A percentile compares a stretch with the other conserved stretches of the same genome.
Evolutionary conservation across 2,113 vertebrate genomes (phyloP).

Genomic region (Phycodurus eques): DNA sequence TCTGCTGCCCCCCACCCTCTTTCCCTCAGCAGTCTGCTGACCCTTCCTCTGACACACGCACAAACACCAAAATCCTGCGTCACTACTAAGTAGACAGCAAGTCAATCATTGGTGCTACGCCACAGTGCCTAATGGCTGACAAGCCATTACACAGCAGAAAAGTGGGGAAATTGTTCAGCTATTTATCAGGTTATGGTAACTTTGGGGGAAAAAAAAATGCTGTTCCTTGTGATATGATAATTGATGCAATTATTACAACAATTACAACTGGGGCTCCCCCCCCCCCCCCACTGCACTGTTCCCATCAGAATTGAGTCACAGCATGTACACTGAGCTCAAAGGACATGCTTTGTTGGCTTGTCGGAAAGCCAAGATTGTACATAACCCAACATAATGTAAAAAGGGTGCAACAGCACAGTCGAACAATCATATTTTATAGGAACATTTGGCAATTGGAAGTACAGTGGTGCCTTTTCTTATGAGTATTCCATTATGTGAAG

Average conservation of each 20-base stretch:
- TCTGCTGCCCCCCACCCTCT: constrained; percentile 33
- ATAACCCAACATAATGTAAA: too few relatives aligned
- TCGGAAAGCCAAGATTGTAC: background rate
- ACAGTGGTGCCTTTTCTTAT: too few relatives aligned
- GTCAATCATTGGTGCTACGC: constrained; percentile 65
- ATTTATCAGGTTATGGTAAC: constrained; percentile 61
- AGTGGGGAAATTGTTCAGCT: constrained; percentile 38
- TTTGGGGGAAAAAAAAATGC: constrained; percentile 50
- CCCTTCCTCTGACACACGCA: constrained; percentile 33
- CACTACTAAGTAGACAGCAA: constrained; percentile 61
- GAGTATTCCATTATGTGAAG: too few relatives aligned
- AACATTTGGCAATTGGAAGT: background rate
- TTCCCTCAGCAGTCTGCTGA: constrained; percentile 36
- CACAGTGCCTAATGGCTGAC: constrained; percentile 60
- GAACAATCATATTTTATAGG: background rate
- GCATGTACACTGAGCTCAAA: constrained; percentile 12
- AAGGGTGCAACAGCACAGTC: too few relatives aligned
- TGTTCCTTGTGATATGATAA: constrained; percentile 59
- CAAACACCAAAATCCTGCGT: constrained; percentile 40
- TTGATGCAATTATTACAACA: constrained; percentile 45
- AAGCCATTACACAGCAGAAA: constrained; percentile 58
- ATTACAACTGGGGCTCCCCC: constrained; percentile 37
- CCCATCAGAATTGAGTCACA: constrained; percentile 28
- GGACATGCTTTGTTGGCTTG: constrained; percentile 6
- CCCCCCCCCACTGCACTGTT: constrained; percentile 4